These are phyloP conservation scores for Cichladusa arquata DNA, from an alignment of 2,113 vertebrate genomes.

Conservation along the genomic window DNA sequence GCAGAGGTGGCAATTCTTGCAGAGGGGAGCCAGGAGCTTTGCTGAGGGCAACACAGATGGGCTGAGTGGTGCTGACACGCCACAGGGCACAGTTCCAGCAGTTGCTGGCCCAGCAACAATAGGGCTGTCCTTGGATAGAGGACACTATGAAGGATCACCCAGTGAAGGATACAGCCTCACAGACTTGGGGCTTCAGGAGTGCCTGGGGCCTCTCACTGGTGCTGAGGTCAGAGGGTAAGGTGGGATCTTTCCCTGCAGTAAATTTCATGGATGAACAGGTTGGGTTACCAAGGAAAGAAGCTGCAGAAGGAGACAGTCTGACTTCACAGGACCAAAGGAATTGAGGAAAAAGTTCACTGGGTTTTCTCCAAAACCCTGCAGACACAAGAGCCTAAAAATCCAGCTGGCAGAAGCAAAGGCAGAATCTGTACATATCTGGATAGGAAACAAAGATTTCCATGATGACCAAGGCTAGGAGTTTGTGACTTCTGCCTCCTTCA, in stretches of 20 bases:
- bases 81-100: neutral
- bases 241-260: neutral
- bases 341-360: neutral
- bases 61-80: neutral
- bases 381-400: neutral
- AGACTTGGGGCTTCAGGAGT: neutral
- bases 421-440: neutral
- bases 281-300: neutral
- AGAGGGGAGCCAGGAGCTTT: neutral
- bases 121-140: neutral
- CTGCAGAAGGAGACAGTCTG: neutral
- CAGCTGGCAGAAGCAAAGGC: neutral
- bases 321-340: neutral
- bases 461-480: neutral
- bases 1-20: neutral
- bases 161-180: neutral
- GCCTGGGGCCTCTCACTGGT: neutral
- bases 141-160: neutral
- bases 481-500: neutral
- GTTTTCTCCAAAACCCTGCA: neutral
- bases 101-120: neutral
- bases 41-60: neutral
- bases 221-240: neutral
- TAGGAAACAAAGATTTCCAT: neutral
- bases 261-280: neutral